Evolutionary conservation across 2,888 invertebrate genomes (phyloP).

Genomic region (Apeira syringaria): DNA sequence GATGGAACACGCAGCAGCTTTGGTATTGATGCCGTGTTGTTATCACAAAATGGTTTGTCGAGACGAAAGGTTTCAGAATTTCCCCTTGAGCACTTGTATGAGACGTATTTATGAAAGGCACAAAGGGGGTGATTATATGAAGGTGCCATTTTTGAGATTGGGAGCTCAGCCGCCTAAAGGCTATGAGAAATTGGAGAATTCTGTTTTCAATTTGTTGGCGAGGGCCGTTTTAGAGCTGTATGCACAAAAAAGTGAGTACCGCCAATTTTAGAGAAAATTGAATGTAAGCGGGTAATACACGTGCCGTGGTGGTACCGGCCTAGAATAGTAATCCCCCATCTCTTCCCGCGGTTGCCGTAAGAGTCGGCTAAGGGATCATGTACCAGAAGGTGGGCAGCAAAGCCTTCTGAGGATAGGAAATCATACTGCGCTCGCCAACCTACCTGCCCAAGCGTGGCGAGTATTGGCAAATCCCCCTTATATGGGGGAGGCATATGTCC

Average conservation of each 20-base stretch:
- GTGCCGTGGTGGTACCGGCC: no score
- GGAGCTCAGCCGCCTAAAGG: slow-evolving; percentile 87
- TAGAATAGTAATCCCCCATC: no score
- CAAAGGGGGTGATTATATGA: slow-evolving; percentile 71
- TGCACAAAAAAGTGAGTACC: slow-evolving; percentile 80
- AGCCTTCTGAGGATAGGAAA: no score
- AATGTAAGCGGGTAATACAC: no score
- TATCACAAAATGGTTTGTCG: slow-evolving; percentile 86
- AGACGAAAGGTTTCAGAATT: slow-evolving; percentile 79
- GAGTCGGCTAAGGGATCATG: no score
- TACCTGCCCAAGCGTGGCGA: no score
- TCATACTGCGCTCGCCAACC: no score
- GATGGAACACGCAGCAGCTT: slow-evolving; percentile 77
- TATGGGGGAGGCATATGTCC: no score
- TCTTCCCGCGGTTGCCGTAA: no score
- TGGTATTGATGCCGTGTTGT: slow-evolving; percentile 91
- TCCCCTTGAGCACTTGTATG: slow-evolving; percentile 85
- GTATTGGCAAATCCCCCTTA: no score
- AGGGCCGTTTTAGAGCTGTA: slow-evolving; percentile 86
- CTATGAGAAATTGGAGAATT: slow-evolving; percentile 75
- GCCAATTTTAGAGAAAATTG: no score
- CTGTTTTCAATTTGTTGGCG: slow-evolving; percentile 78
- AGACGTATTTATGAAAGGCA: slow-evolving; percentile 53
- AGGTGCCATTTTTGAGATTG: slow-evolving; percentile 87
- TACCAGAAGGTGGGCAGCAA: no score